These are phyloP conservation scores for Pogonomyrmex barbatus DNA, from an alignment of 1,140 invertebrate species.

Conservation along the genomic window DNA sequence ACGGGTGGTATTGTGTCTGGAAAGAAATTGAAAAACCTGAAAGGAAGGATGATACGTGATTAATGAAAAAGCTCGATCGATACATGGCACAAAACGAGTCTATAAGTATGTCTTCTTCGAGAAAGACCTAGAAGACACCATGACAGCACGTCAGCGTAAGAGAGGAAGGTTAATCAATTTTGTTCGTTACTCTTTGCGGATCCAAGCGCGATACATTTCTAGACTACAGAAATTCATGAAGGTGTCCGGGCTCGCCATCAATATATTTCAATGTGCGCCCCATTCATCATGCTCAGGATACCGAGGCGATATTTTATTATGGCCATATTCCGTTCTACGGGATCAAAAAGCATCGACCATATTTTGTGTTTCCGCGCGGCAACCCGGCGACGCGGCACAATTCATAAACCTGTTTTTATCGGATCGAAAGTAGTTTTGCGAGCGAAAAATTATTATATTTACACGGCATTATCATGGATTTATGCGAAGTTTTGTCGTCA, in stretches of 20 bases:
- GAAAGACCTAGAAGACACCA: background rate
- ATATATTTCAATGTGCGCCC: constrained; percentile 41
- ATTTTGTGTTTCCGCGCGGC: background rate
- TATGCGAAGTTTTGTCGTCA: background rate
- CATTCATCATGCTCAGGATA: constrained; percentile 33
- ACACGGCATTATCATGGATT: background rate
- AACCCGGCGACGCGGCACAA: background rate
- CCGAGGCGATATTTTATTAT: background rate
- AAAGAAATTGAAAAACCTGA: background rate
- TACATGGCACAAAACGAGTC: background rate
- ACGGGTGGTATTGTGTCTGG: background rate
- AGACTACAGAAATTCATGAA: constrained; percentile 19
- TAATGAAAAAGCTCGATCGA: background rate
- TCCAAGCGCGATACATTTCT: background rate
- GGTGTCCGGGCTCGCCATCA: constrained; percentile 6
- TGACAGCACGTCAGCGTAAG: too few species aligned
- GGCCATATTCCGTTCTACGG: background rate
- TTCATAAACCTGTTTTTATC: constrained; percentile 23
- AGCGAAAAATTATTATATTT: constrained; percentile 25
- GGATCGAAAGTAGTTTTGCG: background rate
- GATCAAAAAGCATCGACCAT: background rate
- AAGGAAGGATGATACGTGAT: background rate
- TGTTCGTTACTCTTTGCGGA: background rate
- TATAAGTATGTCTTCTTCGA: background rate
- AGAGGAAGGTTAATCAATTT: constrained; percentile 27